Conservation (phyloP, 2,113 vertebrate genomes). For the Psilopsiagon aymara region DNA sequence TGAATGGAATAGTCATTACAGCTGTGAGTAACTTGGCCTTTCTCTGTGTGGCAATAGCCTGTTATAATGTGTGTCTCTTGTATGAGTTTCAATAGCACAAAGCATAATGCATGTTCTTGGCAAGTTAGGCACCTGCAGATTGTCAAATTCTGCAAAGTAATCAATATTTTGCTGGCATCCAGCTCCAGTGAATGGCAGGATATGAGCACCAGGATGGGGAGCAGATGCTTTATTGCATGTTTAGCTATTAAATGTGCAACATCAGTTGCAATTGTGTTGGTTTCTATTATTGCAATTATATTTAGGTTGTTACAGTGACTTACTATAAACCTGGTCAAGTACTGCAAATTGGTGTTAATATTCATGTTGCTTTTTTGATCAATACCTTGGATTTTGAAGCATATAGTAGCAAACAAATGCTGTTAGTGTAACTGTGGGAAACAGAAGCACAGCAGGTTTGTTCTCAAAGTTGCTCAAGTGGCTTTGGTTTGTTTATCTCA, state of each 20-base stretch:
- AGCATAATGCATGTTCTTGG: neutral
- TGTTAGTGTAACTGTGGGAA: neutral
- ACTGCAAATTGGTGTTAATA: neutral
- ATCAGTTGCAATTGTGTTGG: neutral
- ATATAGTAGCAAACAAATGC: neutral
- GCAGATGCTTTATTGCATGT: neutral
- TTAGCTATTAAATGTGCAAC: neutral
- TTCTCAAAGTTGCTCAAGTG: neutral
- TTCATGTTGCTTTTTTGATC: neutral
- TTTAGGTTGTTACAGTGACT: neutral
- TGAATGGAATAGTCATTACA: neutral
- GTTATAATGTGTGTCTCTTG: neutral
- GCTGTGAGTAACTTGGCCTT: neutral
- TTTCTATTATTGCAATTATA: neutral
- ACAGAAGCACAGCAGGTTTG: neutral
- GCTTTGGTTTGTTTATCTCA: neutral
- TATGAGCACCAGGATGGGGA: neutral
- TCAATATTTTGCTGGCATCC: neutral
- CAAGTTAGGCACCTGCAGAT: neutral
- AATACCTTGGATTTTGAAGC: neutral
- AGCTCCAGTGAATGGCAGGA: neutral
- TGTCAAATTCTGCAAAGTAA: accelerated
- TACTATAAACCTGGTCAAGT: neutral
- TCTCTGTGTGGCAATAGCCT: neutral
- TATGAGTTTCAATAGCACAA: neutral